Percentiles rank a stretch among this genome's conserved stretches.
Conservation (phyloP, 2,797 vertebrate species). For the Bovichtus diacanthus region DNA sequence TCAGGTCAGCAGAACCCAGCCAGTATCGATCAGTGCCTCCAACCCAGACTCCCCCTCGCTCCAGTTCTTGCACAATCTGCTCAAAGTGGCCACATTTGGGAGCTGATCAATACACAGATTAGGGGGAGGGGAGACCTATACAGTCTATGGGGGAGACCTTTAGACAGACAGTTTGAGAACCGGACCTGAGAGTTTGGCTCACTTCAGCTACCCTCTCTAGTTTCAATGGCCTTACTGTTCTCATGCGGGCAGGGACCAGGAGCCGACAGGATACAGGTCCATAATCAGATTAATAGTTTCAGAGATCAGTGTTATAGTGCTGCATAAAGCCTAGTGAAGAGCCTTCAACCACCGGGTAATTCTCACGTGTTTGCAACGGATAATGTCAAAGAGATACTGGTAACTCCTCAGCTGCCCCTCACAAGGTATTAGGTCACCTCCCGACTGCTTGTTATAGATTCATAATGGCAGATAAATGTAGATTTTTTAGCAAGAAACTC, state of each 20-base stretch:
- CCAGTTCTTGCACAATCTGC: constrained; percentile 35
- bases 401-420: constrained; percentile 77
- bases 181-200: constrained; percentile 47
- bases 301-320: constrained; percentile 59
- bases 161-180: constrained; percentile 56
- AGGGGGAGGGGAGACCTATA: too few relatives aligned
- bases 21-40: not conserved
- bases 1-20: constrained; percentile 37
- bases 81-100: constrained; percentile 33
- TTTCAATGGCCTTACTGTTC: constrained; percentile 79
- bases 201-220: constrained; percentile 53
- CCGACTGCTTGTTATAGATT: constrained; percentile 49
- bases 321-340: constrained; percentile 60
- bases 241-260: constrained; percentile 53
- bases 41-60: not conserved
- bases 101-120: constrained; percentile 49
- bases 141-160: too few relatives aligned
- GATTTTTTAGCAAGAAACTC: constrained; percentile 4
- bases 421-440: constrained; percentile 75
- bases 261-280: constrained; percentile 60
- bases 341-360: constrained; percentile 54
- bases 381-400: constrained; percentile 84
- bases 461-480: constrained; percentile 35
- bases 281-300: constrained; percentile 79
- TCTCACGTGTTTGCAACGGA: constrained; percentile 76